A percentile compares a stretch with the other conserved stretches of the same genome.
Evolutionary conservation across 2,888 invertebrate species (phyloP).

Genomic region (Drosophila mimetica): DNA sequence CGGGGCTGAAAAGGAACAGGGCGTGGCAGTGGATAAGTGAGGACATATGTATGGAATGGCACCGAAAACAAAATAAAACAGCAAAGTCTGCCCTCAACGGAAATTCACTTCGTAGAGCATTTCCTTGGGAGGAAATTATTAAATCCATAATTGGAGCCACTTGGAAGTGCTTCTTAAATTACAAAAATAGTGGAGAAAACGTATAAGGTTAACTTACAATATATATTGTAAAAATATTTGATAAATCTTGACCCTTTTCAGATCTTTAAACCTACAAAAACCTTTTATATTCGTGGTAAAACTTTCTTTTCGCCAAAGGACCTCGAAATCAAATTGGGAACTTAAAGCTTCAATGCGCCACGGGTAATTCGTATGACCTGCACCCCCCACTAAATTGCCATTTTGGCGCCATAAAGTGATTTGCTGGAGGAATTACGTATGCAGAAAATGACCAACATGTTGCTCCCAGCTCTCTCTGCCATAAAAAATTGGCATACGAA

Average conservation of each 20-base stretch:
- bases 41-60: constrained; percentile 13
- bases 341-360: background rate
- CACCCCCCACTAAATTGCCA: constrained; percentile 20
- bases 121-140: constrained; percentile 16
- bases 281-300: background rate
- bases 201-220: no score
- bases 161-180: background rate
- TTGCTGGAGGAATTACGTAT: constrained; percentile 42
- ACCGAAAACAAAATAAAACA: constrained; percentile 6
- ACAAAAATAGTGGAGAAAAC: no score
- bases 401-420: constrained; percentile 46
- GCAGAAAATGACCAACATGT: constrained; percentile 52
- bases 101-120: constrained; percentile 15
- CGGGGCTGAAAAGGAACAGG: background rate
- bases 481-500: constrained; percentile 40
- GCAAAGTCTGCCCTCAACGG: constrained; percentile 7
- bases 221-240: no score
- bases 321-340: background rate
- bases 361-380: constrained; percentile 6
- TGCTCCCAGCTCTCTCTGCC: constrained; percentile 30
- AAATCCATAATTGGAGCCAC: constrained; percentile 9
- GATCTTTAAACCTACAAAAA: no score
- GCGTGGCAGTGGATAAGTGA: constrained; percentile 25
- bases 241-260: no score
- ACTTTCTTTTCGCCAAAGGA: background rate